phyloP scores from a whole-genome alignment of 2,888 invertebrate species.

The Pseudococcus viburni region DNA sequence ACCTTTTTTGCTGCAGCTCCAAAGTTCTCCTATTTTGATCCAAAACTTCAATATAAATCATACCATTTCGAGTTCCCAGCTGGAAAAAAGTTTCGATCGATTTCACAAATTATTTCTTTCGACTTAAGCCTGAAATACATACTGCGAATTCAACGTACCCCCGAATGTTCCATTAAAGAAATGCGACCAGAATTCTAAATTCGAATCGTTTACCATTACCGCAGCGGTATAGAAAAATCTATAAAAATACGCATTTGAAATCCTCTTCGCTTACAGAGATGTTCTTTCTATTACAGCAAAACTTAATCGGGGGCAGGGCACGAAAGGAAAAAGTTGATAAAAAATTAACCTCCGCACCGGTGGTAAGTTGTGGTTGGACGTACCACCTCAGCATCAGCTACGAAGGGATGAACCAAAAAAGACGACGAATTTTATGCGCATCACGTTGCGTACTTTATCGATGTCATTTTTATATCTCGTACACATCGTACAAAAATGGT shows the following conservation, averaged over 20 bases:
- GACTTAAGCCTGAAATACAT: neutral
- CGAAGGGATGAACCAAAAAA: neutral
- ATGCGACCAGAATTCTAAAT: neutral
- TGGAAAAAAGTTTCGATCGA: too few relatives aligned
- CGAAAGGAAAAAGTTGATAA: neutral
- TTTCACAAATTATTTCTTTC: too few relatives aligned
- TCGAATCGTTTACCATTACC: neutral
- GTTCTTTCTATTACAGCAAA: neutral
- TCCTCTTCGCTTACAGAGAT: neutral
- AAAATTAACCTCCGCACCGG: constrained; percentile 6
- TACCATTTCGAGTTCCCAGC: too few relatives aligned
- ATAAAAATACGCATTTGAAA: neutral
- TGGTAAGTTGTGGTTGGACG: neutral
- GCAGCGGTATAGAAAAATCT: neutral
- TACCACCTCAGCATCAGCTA: too few relatives aligned
- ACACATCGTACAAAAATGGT: constrained; percentile 17
- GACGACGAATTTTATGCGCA: constrained; percentile 32
- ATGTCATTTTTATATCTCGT: constrained; percentile 35
- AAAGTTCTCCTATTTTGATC: too few relatives aligned
- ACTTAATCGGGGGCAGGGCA: neutral
- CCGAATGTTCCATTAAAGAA: neutral
- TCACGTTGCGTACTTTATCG: constrained; percentile 42
- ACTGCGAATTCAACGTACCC: neutral
- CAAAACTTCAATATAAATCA: too few relatives aligned
- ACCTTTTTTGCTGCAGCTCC: too few relatives aligned